Evolutionary conservation across 2,113 vertebrate genomes (phyloP).

Genomic region (Alethe castanea): DNA sequence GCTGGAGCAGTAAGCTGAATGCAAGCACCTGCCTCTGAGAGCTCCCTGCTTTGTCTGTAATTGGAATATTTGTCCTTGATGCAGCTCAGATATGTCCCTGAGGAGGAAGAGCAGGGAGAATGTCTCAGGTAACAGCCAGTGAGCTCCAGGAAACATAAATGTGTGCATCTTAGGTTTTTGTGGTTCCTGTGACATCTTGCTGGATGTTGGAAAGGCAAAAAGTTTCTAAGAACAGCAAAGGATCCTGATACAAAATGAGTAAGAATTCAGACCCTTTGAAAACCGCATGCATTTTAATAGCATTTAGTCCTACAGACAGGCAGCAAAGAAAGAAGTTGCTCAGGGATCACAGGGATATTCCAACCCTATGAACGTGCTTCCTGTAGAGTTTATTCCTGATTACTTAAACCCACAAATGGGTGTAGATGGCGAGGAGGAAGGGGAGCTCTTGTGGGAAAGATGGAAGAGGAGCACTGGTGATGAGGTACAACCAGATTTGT

Average conservation of each 20-base stretch:
- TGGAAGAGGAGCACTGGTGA: not conserved
- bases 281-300: not conserved
- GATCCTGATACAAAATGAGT: not conserved
- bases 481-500: not conserved
- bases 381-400: not conserved
- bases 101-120: not conserved
- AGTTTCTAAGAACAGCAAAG: not conserved
- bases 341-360: not conserved
- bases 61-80: slow-evolving; percentile 19
- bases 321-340: not conserved
- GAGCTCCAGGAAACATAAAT: not conserved
- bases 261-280: not conserved
- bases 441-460: not conserved
- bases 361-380: not conserved
- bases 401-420: not conserved
- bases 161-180: not conserved
- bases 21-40: not conserved
- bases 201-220: not conserved
- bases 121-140: not conserved
- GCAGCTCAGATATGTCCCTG: not conserved
- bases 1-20: not conserved
- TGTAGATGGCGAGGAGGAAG: not conserved
- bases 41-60: not conserved
- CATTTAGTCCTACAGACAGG: not conserved
- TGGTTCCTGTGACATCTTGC: not conserved